Evolutionary conservation across 1,140 invertebrate genomes (phyloP).

Genomic region (Penaeus japonicus): DNA sequence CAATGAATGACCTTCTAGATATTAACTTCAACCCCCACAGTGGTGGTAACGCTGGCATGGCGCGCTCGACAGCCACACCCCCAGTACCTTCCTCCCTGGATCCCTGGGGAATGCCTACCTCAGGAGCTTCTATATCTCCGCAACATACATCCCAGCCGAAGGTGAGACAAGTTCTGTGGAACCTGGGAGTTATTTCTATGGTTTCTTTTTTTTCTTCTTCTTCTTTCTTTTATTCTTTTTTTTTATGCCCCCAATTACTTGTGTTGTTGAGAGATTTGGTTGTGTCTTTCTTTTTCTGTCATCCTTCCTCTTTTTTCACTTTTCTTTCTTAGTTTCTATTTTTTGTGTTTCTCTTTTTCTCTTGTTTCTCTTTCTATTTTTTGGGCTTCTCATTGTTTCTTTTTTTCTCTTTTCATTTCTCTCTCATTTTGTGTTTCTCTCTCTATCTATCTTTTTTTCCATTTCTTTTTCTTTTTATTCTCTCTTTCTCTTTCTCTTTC

Average conservation of each 20-base stretch:
- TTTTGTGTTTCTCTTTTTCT: background rate
- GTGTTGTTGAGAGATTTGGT: background rate
- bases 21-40: conserved; percentile 57
- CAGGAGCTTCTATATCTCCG: conserved; percentile 63
- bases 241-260: background rate
- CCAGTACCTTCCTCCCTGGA: conserved; percentile 67
- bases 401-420: background rate
- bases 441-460: background rate
- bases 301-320: background rate
- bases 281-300: background rate
- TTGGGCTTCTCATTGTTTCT: background rate
- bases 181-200: conserved; percentile 30
- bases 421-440: background rate
- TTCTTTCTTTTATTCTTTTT: background rate
- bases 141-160: conserved; percentile 35
- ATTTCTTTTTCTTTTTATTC: background rate
- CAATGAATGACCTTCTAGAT: conserved; percentile 60
- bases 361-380: background rate
- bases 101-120: conserved; percentile 76
- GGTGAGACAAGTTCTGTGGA: conserved; percentile 21
- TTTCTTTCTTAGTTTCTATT: background rate
- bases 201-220: background rate
- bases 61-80: conserved; percentile 61
- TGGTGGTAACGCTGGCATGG: conserved; percentile 64
- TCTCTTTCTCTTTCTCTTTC: background rate